Conservation (phyloP, 2,888 invertebrate genomes). For the Synergus laeviventris region DNA sequence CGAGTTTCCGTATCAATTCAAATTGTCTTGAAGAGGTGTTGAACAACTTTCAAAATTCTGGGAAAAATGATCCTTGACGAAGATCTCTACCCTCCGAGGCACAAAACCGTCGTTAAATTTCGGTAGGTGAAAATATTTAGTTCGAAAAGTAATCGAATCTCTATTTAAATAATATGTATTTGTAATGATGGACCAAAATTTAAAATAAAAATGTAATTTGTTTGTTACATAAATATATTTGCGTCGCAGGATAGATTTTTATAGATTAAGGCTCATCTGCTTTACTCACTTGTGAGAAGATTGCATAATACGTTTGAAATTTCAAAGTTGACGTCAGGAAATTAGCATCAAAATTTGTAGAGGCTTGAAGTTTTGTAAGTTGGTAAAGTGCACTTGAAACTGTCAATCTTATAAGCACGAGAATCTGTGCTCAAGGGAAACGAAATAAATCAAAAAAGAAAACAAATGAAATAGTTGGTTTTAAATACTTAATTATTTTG, state of each 20-base stretch:
- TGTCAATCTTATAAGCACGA: slow-evolving; percentile 17
- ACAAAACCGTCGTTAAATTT: slow-evolving; percentile 69
- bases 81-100: slow-evolving; percentile 68
- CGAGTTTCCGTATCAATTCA: neutral
- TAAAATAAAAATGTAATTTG: neutral
- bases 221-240: neutral
- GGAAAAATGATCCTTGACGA: slow-evolving; percentile 60
- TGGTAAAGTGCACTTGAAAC: slow-evolving; percentile 34
- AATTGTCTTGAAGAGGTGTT: neutral
- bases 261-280: neutral
- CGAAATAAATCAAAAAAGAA: neutral
- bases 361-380: slow-evolving; percentile 26
- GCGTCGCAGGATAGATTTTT: neutral
- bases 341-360: slow-evolving; percentile 20
- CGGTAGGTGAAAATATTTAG: slow-evolving; percentile 63
- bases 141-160: neutral
- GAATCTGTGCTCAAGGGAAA: neutral
- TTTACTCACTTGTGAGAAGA: slow-evolving; percentile 21
- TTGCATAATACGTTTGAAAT: slow-evolving; percentile 28
- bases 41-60: slow-evolving; percentile 2
- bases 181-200: too few relatives aligned
- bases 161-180: too few relatives aligned
- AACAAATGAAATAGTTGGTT: neutral
- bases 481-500: too few relatives aligned
- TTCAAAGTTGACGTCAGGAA: slow-evolving; percentile 33